Percentiles rank a stretch among this genome's conserved stretches.
phyloP scores from a whole-genome alignment of 2,797 vertebrate genomes.

The Lithobates pipiens region DNA sequence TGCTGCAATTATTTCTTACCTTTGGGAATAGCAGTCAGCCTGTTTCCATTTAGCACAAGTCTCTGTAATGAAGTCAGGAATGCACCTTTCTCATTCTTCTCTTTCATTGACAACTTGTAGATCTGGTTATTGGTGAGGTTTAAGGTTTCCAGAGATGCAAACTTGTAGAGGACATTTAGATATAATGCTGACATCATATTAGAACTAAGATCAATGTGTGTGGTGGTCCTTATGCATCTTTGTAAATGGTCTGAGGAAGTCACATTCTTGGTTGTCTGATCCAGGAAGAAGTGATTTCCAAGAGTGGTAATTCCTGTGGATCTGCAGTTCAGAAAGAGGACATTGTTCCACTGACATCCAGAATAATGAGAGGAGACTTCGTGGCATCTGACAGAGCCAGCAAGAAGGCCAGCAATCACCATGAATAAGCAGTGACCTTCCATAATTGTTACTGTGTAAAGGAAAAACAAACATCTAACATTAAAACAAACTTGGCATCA shows the following conservation, averaged over 20 bases:
- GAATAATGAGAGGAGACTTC: background rate
- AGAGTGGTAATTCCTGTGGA: conserved; percentile 71
- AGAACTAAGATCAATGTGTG: conserved; percentile 80
- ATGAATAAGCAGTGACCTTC: conserved; percentile 60
- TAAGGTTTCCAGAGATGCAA: conserved; percentile 68
- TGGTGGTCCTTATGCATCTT: conserved; percentile 67
- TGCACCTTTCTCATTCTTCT: background rate
- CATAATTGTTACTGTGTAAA: conserved; percentile 66
- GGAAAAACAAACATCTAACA: background rate
- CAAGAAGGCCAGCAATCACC: conserved; percentile 63
- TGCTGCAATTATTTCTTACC: conserved; percentile 72
- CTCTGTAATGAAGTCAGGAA: conserved; percentile 80
- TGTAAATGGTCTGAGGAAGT: conserved; percentile 63
- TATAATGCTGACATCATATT: conserved; percentile 78
- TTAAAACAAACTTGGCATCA: background rate
- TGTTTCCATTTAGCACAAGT: conserved; percentile 82
- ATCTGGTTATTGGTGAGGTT: conserved; percentile 66
- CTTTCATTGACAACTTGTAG: conserved; percentile 52
- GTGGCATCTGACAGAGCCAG: conserved; percentile 51
- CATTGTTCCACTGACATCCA: conserved; percentile 72
- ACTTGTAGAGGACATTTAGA: conserved; percentile 68
- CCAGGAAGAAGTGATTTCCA: conserved; percentile 68
- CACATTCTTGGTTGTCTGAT: conserved; percentile 72
- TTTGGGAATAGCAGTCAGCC: conserved; percentile 77
- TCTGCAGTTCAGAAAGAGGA: conserved; percentile 78